These are phyloP conservation scores for Campoletis raptor DNA, from an alignment of 2,888 invertebrate species.

Conservation along the genomic window DNA sequence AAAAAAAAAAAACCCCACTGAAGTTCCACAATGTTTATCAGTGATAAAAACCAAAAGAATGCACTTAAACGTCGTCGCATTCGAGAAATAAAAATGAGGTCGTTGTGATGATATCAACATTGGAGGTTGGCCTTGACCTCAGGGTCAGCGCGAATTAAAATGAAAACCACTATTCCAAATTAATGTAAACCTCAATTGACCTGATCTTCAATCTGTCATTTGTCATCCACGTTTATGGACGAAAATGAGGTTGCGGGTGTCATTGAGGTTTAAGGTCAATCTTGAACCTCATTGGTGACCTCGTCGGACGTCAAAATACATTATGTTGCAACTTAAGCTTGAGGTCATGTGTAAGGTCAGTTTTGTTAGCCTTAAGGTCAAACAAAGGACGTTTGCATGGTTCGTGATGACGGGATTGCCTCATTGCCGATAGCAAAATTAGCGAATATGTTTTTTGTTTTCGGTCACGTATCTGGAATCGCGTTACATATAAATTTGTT, in stretches of 20 bases:
- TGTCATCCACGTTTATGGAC: neutral
- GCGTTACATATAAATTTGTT: slow-evolving; percentile 23
- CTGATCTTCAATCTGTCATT: neutral
- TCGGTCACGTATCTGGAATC: neutral
- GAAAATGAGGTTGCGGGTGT: neutral
- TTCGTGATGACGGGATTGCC: neutral
- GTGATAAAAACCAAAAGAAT: neutral
- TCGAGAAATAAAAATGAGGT: neutral
- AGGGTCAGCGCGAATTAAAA: neutral
- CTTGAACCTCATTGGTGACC: neutral
- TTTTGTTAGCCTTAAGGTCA: neutral
- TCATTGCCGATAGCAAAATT: neutral
- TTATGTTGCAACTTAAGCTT: neutral
- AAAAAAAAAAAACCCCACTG: neutral
- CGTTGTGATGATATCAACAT: neutral
- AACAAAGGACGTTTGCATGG: neutral
- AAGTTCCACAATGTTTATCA: slow-evolving; percentile 4
- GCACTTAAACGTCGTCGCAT: neutral
- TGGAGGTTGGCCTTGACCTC: neutral
- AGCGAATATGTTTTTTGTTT: neutral
- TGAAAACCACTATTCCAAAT: neutral
- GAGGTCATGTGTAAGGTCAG: neutral
- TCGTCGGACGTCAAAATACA: neutral
- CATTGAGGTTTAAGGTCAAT: neutral
- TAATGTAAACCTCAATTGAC: neutral